Percentiles rank a stretch among this genome's conserved stretches.
Conservation (phyloP, 2,888 invertebrate species). For the Caenorhabditis drosophilae region DNA sequence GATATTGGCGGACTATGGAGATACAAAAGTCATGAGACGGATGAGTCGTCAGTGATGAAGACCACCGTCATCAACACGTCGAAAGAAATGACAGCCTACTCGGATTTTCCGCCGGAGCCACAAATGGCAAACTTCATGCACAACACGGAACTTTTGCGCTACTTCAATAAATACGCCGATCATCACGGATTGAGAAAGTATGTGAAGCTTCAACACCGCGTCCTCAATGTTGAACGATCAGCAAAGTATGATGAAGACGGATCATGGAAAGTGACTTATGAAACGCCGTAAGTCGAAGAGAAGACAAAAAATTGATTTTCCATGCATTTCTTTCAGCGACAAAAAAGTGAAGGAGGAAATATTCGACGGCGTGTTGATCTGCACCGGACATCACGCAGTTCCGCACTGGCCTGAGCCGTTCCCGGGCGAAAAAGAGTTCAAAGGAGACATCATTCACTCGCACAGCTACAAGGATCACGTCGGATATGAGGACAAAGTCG, state of each 20-base stretch:
- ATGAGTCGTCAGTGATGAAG: conserved; percentile 68
- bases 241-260: conserved; percentile 68
- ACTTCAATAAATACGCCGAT: conserved; percentile 62
- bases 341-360: conserved; percentile 50
- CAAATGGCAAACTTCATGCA: conserved; percentile 54
- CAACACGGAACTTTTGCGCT: conserved; percentile 45
- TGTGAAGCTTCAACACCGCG: conserved; percentile 59
- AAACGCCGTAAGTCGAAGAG: conserved; percentile 34
- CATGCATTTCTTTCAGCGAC: conserved; percentile 21
- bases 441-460: conserved; percentile 64
- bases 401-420: conserved; percentile 70
- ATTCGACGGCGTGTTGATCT: conserved; percentile 72
- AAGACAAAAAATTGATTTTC: not conserved
- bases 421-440: conserved; percentile 49
- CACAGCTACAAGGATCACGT: conserved; percentile 65
- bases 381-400: conserved; percentile 72
- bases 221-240: conserved; percentile 56
- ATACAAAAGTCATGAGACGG: conserved; percentile 49
- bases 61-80: conserved; percentile 70
- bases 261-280: conserved; percentile 66
- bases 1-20: conserved; percentile 70
- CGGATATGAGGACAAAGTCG: conserved; percentile 69
- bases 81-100: conserved; percentile 70
- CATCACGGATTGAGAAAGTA: conserved; percentile 58
- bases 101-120: conserved; percentile 71